These are phyloP conservation scores for Mionectes olivaceus DNA, from an alignment of 2,797 vertebrate species.

Conservation along the genomic window DNA sequence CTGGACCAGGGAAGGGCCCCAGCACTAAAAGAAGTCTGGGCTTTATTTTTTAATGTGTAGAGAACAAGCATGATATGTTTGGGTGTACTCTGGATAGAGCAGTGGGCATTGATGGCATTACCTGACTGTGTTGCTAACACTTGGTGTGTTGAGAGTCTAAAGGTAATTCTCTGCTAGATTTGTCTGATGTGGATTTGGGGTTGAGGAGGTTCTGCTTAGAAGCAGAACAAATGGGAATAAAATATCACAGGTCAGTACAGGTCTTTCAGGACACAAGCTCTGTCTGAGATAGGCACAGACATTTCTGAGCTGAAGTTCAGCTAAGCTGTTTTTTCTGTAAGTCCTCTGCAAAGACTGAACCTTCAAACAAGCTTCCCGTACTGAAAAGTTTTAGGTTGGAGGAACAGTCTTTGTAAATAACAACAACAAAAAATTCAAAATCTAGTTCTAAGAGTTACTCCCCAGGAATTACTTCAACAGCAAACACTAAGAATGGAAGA, in stretches of 20 bases:
- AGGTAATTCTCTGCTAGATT: not conserved
- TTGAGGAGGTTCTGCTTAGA: not conserved
- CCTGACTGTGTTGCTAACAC: not conserved
- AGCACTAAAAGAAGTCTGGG: not conserved
- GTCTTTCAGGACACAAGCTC: not conserved
- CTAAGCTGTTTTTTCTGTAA: not conserved
- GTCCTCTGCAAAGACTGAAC: conserved; percentile 21
- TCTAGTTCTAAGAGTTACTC: not conserved
- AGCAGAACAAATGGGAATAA: not conserved
- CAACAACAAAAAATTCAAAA: not conserved
- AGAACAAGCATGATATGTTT: not conserved
- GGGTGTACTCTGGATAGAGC: not conserved
- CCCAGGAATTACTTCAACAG: not conserved
- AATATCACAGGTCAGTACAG: not conserved
- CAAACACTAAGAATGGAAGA: not conserved
- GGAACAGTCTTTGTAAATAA: not conserved
- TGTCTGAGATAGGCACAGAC: not conserved
- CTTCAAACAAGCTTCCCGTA: conserved; percentile 32
- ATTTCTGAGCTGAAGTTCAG: not conserved
- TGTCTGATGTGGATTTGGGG: not conserved
- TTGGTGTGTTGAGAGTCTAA: not conserved
- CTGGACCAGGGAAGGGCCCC: not conserved
- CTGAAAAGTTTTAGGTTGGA: not conserved
- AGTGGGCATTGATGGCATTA: not conserved
- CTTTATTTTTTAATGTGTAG: not conserved